phyloP scores from a whole-genome alignment of 2,888 invertebrate genomes.

The Pheosia gnoma region DNA sequence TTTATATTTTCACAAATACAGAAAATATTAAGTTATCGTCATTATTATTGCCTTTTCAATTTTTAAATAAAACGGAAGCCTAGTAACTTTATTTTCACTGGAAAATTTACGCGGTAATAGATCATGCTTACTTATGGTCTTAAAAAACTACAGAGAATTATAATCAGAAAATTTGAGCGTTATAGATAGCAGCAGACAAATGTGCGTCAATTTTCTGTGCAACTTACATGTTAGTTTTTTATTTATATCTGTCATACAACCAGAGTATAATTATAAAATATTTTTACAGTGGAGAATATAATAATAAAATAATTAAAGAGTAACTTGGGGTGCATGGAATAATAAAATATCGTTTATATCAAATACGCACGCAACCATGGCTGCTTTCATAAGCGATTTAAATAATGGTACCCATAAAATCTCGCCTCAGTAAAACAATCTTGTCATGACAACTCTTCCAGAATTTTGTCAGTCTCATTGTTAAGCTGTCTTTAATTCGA shows the following conservation, averaged over 20 bases:
- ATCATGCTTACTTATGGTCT: slow-evolving; percentile 16
- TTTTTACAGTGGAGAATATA: slow-evolving; percentile 6
- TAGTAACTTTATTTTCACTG: slow-evolving; percentile 32
- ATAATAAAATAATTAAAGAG: not conserved
- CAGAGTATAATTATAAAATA: not conserved
- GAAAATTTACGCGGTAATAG: slow-evolving; percentile 32
- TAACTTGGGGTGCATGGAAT: slow-evolving; percentile 5
- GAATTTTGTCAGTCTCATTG: slow-evolving; percentile 36
- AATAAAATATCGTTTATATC: not conserved
- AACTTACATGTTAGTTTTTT: not conserved
- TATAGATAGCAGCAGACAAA: slow-evolving; percentile 32
- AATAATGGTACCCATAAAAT: not conserved
- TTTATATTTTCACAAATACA: slow-evolving; percentile 30
- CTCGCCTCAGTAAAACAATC: slow-evolving; percentile 15
- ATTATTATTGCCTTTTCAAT: slow-evolving; percentile 25
- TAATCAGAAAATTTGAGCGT: slow-evolving; percentile 44
- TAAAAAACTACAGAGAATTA: slow-evolving; percentile 32
- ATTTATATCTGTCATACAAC: not conserved
- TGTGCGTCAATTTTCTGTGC: slow-evolving; percentile 22
- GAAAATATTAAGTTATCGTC: slow-evolving; percentile 10
- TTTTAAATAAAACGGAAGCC: slow-evolving; percentile 41
- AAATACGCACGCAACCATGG: not conserved
- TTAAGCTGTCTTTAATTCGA: slow-evolving; percentile 28
- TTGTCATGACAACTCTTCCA: slow-evolving; percentile 36
- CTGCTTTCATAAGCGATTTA: not conserved